phyloP scores from a whole-genome alignment of 2,888 invertebrate species.

The Chymomyza caudatula region DNA sequence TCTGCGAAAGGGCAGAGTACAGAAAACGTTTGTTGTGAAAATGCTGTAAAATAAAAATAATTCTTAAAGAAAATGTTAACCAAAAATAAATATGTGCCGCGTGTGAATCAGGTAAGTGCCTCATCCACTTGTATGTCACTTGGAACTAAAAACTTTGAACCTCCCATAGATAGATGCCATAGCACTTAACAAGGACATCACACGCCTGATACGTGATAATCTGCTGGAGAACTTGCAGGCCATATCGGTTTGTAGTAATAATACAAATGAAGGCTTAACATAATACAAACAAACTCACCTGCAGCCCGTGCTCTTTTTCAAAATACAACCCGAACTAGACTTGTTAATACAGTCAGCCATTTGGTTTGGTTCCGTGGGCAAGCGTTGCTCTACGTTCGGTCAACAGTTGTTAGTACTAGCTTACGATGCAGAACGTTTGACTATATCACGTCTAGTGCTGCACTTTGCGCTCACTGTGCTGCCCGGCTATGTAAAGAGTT shows the following conservation, averaged over 20 bases:
- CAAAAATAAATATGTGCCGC: slow-evolving; percentile 77
- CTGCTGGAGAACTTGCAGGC: slow-evolving; percentile 82
- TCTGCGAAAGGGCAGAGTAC: slow-evolving; percentile 47
- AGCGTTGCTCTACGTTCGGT: slow-evolving; percentile 87
- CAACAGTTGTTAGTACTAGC: slow-evolving; percentile 89
- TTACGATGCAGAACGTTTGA: slow-evolving; percentile 83
- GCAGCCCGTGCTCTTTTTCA: slow-evolving; percentile 82
- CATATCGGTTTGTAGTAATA: slow-evolving; percentile 80
- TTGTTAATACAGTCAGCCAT: slow-evolving; percentile 83
- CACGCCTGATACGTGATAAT: slow-evolving; percentile 84
- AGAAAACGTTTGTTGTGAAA: slow-evolving; percentile 10
- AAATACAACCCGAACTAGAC: slow-evolving; percentile 85
- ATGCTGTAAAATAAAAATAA: background rate
- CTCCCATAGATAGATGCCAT: slow-evolving; percentile 84
- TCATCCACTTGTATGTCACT: background rate
- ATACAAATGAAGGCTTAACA: background rate
- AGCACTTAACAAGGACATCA: slow-evolving; percentile 88
- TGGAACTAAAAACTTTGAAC: too few relatives aligned
- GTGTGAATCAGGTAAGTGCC: slow-evolving; percentile 78
- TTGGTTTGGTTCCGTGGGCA: slow-evolving; percentile 85
- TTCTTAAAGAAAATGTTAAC: slow-evolving; percentile 60
- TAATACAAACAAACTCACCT: slow-evolving; percentile 1
- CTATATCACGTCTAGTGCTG: slow-evolving; percentile 81
- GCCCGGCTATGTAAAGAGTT: slow-evolving; percentile 82
- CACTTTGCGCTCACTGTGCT: slow-evolving; percentile 82